Evolutionary conservation across 2,888 invertebrate species (phyloP).

Genomic region (Sminthurinus aureus): DNA sequence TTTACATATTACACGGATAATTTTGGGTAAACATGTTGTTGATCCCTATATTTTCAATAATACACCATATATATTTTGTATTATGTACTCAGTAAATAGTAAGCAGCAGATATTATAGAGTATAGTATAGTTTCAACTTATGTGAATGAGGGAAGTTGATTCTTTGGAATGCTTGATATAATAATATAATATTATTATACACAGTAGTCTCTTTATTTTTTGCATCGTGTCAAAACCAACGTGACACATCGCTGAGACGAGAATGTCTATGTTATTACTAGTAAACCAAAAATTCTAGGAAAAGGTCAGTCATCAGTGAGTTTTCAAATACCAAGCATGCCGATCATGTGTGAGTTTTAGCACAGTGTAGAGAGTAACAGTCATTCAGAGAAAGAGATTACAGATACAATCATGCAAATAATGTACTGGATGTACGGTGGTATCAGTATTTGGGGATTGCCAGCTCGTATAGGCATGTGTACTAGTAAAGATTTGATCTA

Average conservation of each 20-base stretch:
- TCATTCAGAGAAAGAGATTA: not conserved
- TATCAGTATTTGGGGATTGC: not conserved
- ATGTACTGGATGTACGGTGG: not conserved
- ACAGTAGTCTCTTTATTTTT: not conserved
- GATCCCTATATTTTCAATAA: too few relatives aligned
- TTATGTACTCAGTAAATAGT: not conserved
- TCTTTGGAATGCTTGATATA: not conserved
- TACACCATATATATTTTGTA: too few relatives aligned
- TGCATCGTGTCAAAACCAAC: not conserved
- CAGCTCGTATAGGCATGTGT: not conserved
- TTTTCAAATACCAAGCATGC: constrained; percentile 24
- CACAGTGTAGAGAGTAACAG: not conserved
- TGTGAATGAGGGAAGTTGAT: not conserved
- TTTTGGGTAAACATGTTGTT: too few relatives aligned
- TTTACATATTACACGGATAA: too few relatives aligned
- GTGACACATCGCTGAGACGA: not conserved
- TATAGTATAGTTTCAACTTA: not conserved
- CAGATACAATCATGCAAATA: not conserved
- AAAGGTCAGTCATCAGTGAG: constrained; percentile 36
- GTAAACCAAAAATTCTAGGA: constrained; percentile 16
- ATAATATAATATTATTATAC: too few relatives aligned
- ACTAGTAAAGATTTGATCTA: not conserved
- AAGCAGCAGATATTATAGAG: not conserved
- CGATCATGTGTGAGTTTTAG: constrained; percentile 11
- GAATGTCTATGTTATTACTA: not conserved